A percentile compares a stretch with the other conserved stretches of the same genome.
These are phyloP conservation scores for Toxotes lorentzi DNA, from an alignment of 2,797 vertebrate species.

Conservation along the genomic window DNA sequence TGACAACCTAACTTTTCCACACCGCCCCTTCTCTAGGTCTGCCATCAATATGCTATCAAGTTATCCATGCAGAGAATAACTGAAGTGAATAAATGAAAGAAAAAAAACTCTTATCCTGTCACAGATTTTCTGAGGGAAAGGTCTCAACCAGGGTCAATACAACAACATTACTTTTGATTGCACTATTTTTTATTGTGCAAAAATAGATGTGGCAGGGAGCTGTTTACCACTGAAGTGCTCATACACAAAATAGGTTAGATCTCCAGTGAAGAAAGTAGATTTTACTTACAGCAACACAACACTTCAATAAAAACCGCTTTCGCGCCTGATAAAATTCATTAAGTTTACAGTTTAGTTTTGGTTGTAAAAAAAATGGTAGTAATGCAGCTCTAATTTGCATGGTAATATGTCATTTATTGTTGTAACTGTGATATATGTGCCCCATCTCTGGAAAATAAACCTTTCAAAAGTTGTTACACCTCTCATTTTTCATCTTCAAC, in stretches of 20 bases:
- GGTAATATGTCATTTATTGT: constrained; percentile 77
- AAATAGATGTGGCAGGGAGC: background rate
- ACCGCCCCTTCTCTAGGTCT: constrained; percentile 15
- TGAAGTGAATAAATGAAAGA: constrained; percentile 29
- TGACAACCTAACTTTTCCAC: constrained; percentile 28
- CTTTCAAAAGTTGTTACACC: constrained; percentile 73
- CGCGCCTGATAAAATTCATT: constrained; percentile 37
- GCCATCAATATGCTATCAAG: constrained; percentile 52
- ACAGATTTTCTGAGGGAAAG: background rate
- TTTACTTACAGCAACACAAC: background rate
- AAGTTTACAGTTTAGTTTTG: constrained; percentile 60
- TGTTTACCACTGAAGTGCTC: background rate
- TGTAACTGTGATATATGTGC: constrained; percentile 72
- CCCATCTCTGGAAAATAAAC: constrained; percentile 75
- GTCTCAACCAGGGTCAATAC: constrained; percentile 14
- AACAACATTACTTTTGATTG: background rate
- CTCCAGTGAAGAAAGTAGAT: background rate
- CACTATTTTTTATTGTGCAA: background rate
- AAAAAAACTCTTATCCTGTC: constrained; percentile 1
- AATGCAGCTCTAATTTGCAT: constrained; percentile 70
- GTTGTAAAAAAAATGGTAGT: constrained; percentile 46
- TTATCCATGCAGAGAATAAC: constrained; percentile 44
- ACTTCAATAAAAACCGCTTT: constrained; percentile 31
- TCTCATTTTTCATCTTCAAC: constrained; percentile 78
- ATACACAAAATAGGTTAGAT: background rate